These are phyloP conservation scores for Hyposoter didymator DNA, from an alignment of 2,888 invertebrate genomes.

Conservation along the genomic window DNA sequence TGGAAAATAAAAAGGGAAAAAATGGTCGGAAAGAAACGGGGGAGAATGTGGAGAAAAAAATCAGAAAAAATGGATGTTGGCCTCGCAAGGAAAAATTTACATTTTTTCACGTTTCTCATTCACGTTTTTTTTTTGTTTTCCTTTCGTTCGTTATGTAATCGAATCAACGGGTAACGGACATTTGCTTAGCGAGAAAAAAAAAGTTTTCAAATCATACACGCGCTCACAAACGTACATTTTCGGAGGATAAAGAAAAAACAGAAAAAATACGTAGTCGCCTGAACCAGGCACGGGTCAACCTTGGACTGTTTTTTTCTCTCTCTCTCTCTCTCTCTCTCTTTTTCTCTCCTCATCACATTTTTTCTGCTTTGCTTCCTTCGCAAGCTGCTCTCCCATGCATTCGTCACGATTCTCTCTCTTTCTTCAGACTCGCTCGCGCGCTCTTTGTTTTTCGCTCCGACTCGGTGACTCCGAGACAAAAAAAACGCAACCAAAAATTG, in stretches of 20 bases:
- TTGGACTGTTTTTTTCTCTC: slow-evolving; percentile 30
- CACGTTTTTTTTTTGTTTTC: slow-evolving; percentile 26
- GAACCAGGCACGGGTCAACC: slow-evolving; percentile 13
- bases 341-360: slow-evolving; percentile 32
- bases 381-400: slow-evolving; percentile 16
- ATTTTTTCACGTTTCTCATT: slow-evolving; percentile 15
- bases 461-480: not conserved
- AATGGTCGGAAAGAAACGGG: not conserved
- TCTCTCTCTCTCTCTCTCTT: too few relatives aligned
- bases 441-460: slow-evolving; percentile 1
- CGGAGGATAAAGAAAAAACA: slow-evolving; percentile 48
- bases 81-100: slow-evolving; percentile 24
- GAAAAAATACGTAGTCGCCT: slow-evolving; percentile 16
- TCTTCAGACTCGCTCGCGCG: slow-evolving; percentile 30
- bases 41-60: not conserved
- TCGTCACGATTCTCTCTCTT: slow-evolving; percentile 34
- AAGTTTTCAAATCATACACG: slow-evolving; percentile 66
- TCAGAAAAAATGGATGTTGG: slow-evolving; percentile 5
- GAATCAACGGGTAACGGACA: slow-evolving; percentile 80
- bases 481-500: too few relatives aligned
- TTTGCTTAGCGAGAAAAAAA: slow-evolving; percentile 74
- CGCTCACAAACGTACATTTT: slow-evolving; percentile 64
- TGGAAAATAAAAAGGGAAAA: slow-evolving; percentile 1
- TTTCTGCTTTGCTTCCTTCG: slow-evolving; percentile 28
- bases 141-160: slow-evolving; percentile 72